These are phyloP conservation scores for Crypturellus undulatus DNA, from an alignment of 2,113 vertebrate genomes.

Conservation along the genomic window DNA sequence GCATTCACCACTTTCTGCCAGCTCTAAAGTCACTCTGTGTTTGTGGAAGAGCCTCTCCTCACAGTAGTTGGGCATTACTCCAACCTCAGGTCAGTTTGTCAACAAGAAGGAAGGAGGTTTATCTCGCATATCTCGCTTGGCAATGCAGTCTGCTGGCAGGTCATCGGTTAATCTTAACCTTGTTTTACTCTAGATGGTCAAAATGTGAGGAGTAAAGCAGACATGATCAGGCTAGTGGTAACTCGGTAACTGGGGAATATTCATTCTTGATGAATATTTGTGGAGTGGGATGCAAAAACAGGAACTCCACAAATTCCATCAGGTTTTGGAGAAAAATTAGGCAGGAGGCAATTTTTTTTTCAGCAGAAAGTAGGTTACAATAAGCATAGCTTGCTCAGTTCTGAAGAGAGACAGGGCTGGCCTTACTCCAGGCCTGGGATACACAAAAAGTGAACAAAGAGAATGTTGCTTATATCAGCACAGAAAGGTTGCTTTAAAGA, in stretches of 20 bases:
- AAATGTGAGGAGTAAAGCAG: background rate
- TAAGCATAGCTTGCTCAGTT: background rate
- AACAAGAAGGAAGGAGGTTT: background rate
- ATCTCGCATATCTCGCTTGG: background rate
- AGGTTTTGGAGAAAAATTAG: background rate
- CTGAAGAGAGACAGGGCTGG: background rate
- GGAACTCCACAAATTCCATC: background rate
- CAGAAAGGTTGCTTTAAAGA: background rate
- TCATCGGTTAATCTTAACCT: background rate
- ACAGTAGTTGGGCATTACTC: background rate
- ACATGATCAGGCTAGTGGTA: background rate
- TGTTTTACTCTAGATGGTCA: background rate
- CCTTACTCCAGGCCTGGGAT: background rate
- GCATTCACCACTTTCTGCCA: background rate
- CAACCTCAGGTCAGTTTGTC: background rate
- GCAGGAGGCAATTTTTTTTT: background rate
- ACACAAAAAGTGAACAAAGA: background rate
- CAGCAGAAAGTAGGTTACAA: background rate
- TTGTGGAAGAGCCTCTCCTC: background rate
- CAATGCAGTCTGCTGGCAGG: background rate
- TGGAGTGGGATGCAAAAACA: background rate
- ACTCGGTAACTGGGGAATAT: background rate
- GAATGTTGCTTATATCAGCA: background rate
- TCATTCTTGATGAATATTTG: background rate
- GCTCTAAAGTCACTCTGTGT: background rate